Base-by-base conservation (phyloP, 2,113 vertebrate genomes). In the Spermophilus dauricus region DNA sequence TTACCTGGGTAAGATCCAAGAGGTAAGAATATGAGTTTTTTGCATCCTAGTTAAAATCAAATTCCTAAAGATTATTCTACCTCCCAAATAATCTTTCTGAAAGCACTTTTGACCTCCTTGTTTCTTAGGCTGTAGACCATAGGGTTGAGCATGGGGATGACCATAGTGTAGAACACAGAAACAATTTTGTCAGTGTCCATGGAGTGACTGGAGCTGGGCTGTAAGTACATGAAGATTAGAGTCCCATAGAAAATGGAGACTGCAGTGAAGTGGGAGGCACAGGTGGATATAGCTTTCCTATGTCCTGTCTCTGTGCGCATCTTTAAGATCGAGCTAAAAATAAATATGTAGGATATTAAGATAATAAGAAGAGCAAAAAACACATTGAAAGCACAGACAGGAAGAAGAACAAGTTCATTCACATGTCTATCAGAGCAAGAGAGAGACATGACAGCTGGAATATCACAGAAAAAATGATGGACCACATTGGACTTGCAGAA, bases 401-500 rank as follows among this genome's bases (percentile, higher is more conserved):
- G 14, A 26, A 81, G 51, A 8, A 91, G 45, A 28, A 91, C 76
- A 22, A 91, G 30, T 17, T 91, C 76, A 53, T 69, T 53, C 11
- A 53, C 11, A 4, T 91, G 78, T 13, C 53, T 81, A n/a, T 91
- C 89, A 81, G 89, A 81, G 28, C 89, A 91, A 2, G 89, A 91
- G n/a, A 91, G 61, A 24, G 12, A 18, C 65, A 91, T 28, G 10
- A 91, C 53, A 56, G 89, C 76, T 20, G 63, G 89, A 4, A 91
- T 77, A 56, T 91, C 89, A 81, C 89, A 91, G 48, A 91, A 91
- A 39, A 91, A 81, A 63, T 91, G 89, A 56, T 91, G 76, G 28
- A 91, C 39, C 7, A 80, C 63, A 80, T 81, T 91, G 37, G 76
- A 81, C n/a, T 48, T n/a, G 58, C 89, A 91, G 48, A 81, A 80